A percentile compares a stretch with the other conserved stretches of the same genome.
Conservation (phyloP, 2,797 vertebrate species). For the Anguilla obscura region DNA sequence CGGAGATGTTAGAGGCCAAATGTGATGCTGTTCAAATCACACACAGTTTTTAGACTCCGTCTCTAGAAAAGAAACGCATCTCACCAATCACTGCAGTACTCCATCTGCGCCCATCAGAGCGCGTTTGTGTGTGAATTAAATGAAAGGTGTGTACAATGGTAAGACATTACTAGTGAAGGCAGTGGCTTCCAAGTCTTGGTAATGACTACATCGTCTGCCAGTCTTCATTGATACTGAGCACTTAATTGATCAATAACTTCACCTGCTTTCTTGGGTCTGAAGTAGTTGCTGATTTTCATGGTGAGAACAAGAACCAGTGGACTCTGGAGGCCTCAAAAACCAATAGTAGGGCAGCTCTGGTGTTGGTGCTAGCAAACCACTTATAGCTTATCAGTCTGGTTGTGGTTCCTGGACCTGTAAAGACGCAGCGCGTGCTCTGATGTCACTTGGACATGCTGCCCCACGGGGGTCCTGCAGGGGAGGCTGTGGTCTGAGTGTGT, state of each 20-base stretch:
- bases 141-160: too few relatives aligned
- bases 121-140: too few relatives aligned
- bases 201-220: too few relatives aligned
- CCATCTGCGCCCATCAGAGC: too few relatives aligned
- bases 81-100: too few relatives aligned
- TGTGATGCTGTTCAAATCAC: neutral
- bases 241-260: neutral
- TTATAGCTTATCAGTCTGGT: neutral
- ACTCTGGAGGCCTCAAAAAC: neutral
- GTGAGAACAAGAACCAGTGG: neutral
- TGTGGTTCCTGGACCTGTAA: neutral
- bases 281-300: neutral
- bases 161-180: neutral
- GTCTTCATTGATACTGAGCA: too few relatives aligned
- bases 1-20: neutral
- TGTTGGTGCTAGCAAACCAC: neutral
- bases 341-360: neutral
- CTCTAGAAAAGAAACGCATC: too few relatives aligned
- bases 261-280: neutral
- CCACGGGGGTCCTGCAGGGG: neutral
- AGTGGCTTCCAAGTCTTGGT: neutral
- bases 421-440: neutral
- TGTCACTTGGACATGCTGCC: neutral
- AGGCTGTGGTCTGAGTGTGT: slow-evolving; percentile 58
- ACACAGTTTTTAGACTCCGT: neutral